Conservation (phyloP, 2,888 invertebrate species). For the Melitaea athalia region DNA sequence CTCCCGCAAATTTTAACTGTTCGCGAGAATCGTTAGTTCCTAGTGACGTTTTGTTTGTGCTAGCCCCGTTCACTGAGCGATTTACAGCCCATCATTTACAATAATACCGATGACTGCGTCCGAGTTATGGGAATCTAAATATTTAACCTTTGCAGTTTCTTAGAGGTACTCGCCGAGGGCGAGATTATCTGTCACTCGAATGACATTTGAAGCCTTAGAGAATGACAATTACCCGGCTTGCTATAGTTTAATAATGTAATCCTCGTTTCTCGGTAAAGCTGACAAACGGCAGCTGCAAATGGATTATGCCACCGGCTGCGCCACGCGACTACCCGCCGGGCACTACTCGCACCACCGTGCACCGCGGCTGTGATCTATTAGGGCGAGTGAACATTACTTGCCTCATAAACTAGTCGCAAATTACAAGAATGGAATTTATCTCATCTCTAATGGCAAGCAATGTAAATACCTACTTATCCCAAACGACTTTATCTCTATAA, state of each 20-base stretch:
- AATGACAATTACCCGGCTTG: constrained; percentile 57
- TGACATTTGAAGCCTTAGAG: constrained; percentile 39
- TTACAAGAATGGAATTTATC: constrained; percentile 31
- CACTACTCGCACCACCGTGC: neutral
- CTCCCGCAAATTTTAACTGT: constrained; percentile 70
- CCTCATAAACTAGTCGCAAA: constrained; percentile 20
- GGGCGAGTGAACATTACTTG: constrained; percentile 43
- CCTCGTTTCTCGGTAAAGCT: constrained; percentile 63
- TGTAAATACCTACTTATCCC: constrained; percentile 16
- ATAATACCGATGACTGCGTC: constrained; percentile 39
- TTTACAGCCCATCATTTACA: constrained; percentile 57
- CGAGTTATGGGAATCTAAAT: constrained; percentile 49
- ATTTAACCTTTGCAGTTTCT: constrained; percentile 47
- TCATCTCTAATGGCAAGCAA: constrained; percentile 1
- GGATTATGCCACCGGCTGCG: constrained; percentile 50
- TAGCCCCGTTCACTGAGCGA: constrained; percentile 63
- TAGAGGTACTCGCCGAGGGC: constrained; percentile 17
- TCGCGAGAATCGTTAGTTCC: constrained; percentile 62
- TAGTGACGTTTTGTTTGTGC: constrained; percentile 69
- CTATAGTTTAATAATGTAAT: constrained; percentile 55
- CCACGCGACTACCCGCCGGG: constrained; percentile 1
- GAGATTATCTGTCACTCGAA: constrained; percentile 38
- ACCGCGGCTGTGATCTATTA: constrained; percentile 53
- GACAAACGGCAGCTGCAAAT: constrained; percentile 60
- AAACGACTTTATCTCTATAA: constrained; percentile 16